Base-by-base conservation (phyloP, 2,888 invertebrate genomes). In the Stictocephala bisonia region DNA sequence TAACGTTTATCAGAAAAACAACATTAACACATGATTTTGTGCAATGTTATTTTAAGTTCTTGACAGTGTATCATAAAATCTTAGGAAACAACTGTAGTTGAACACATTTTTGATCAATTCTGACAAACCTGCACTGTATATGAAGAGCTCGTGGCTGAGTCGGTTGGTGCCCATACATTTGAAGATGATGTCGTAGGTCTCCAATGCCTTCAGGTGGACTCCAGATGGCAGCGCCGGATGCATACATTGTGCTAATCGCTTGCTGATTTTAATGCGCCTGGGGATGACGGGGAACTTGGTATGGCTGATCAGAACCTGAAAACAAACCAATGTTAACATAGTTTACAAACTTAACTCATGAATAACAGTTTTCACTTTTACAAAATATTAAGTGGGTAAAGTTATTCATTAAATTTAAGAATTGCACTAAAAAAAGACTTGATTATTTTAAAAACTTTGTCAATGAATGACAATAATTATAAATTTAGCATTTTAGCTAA, bases 151-250 rank as follows among this genome's bases (percentile, higher is more conserved):
- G 80, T 92, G 90, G 69, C 93, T 91, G 73, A 95, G 86, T 75
- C 91, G 87, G 82, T 91, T 90, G 60, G 93, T 91, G 74, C 95
- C 95, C 85, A 96, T 93, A 80, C 92, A 93, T 82, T 92, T 92
- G 85, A 96, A 96, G 82, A 96, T 94, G 78, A 94, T 91, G 82
- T 94, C 93, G 84, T 96, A 96, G 0, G 95, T 94, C 85, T 96
- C 96, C 78, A 96, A 85, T 22, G 95, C 95, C 84, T 95, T 96
- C 75, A 96, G 85, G 84, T 96, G 96, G 26, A 96, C 96, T 35
- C 96, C 96, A 70, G 93, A 93, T 22, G 96, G 96, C 77, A 96
- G 85, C 18, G 93, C 93, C 35, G 96, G 96, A 85, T 97, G 96
- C 88, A 96, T 92, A 83, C 96, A 97, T 87, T 96, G 96, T 56